Percentiles rank a stretch among this genome's conserved stretches.
phyloP scores from a whole-genome alignment of 2,113 vertebrate species.

The Euleptes europaea region DNA sequence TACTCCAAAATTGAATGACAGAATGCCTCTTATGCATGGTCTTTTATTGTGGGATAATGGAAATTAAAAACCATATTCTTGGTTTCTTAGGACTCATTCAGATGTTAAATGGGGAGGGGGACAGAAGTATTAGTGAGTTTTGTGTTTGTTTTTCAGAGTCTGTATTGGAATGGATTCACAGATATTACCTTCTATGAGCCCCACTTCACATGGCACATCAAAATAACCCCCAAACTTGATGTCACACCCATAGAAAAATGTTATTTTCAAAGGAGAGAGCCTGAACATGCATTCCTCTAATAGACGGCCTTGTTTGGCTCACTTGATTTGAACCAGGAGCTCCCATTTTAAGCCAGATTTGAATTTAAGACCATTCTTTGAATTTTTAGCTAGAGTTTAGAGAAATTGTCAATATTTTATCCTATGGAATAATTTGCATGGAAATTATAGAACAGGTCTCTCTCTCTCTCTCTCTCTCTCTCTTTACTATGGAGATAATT shows the following conservation, averaged over 20 bases:
- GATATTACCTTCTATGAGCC: not conserved
- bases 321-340: not conserved
- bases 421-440: not conserved
- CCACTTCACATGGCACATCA: not conserved
- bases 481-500: too few relatives aligned
- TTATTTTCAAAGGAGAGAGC: not conserved
- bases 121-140: not conserved
- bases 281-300: not conserved
- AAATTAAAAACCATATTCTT: not conserved
- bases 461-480: too few relatives aligned
- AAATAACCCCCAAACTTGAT: not conserved
- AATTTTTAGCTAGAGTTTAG: not conserved
- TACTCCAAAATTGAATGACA: not conserved
- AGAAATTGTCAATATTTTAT: conserved; percentile 12
- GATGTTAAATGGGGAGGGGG: not conserved
- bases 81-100: not conserved
- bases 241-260: not conserved
- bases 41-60: not conserved
- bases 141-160: not conserved
- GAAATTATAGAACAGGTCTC: not conserved
- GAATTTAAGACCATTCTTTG: not conserved
- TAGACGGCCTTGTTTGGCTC: not conserved
- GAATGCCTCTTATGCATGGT: not conserved
- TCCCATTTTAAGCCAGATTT: not conserved
- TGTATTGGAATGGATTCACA: not conserved